Evolutionary conservation across 2,888 invertebrate genomes (phyloP), one percentile per base, ranked within the genome.

Genomic region (Nomada goodeniana): DNA sequence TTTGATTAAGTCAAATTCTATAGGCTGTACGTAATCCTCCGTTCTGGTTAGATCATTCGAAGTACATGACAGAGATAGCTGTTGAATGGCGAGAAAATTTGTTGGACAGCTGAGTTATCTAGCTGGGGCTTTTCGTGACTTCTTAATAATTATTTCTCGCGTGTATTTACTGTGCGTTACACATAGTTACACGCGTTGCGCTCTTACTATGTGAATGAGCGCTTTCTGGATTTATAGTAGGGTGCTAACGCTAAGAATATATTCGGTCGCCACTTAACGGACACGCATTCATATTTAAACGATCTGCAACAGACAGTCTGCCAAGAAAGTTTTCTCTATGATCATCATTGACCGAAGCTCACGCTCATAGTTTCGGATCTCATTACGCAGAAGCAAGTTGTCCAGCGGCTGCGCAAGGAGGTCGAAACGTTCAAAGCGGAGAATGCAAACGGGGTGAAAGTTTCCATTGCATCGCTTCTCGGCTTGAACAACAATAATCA

Each of bases 391-490:
- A 95, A 95, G 94, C 91, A 94, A 86, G 95, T 95, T 36, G 94
- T 95, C 29, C 95, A 95, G 79, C 94, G 95, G 87, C 92, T 96
- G 86, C 94, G 95, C 64, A 94, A 94, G 89, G 95, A 95, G 88
- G 92, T 95, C 60, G 95, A 96, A 85, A 86, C 95, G 18, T 95
- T 95, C 88, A 95, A 95, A 89, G 90, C 90, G 84, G 91, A 90
- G 52, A 92, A 90, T 82, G 88, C 87, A 82, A 92, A 92, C 77
- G 92, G 90, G 75, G 88, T 89, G 47, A 91, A 92, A 91, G 85
- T 92, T 89, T 91, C 91, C 59, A 85, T 93, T 60, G 91, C 92
- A 18, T 85, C 92, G 69, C 87, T 93, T 2, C 89, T 92, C 11
- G 91, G 92, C 0, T 80, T 92, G 67, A 92, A 91, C 85, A 92